A percentile compares a stretch with the other conserved stretches of the same genome.
phyloP scores from a whole-genome alignment of 2,797 vertebrate genomes.

The Etheostoma nigrum region DNA sequence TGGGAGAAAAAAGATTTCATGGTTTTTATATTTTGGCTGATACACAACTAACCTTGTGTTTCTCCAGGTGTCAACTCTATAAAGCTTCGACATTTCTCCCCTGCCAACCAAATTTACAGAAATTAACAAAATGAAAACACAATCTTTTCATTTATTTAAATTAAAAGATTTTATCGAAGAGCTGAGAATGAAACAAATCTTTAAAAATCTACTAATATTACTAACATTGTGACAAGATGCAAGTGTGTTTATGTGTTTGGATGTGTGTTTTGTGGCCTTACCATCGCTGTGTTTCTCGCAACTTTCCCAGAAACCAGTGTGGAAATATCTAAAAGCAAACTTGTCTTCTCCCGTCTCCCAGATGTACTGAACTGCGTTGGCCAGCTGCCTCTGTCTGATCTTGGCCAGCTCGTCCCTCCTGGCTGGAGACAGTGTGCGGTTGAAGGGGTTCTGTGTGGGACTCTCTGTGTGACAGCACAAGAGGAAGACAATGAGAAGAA shows the following conservation, averaged over 20 bases:
- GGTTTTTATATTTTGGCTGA: not conserved
- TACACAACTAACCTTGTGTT: constrained; percentile 83
- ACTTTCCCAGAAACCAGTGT: constrained; percentile 91
- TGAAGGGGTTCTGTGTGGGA: constrained; percentile 82
- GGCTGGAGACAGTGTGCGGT: constrained; percentile 80
- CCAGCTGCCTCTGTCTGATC: constrained; percentile 82
- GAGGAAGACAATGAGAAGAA: constrained; percentile 1
- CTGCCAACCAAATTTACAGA: constrained; percentile 66
- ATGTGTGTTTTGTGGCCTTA: constrained; percentile 58
- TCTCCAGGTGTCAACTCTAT: constrained; percentile 88
- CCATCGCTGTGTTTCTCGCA: constrained; percentile 89
- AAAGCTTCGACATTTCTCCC: constrained; percentile 89
- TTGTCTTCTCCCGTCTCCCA: constrained; percentile 93
- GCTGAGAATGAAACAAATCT: not conserved
- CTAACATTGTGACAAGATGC: not conserved
- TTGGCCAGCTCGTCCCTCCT: constrained; percentile 80
- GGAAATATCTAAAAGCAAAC: constrained; percentile 89
- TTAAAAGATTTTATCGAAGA: not conserved
- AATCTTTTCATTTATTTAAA: too few relatives aligned
- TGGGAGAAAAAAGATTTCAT: not conserved
- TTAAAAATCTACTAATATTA: not conserved
- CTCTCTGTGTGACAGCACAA: constrained; percentile 73
- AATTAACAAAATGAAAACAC: not conserved
- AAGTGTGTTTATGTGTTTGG: not conserved
- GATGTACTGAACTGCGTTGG: constrained; percentile 89